A percentile compares a stretch with the other conserved stretches of the same genome.
phyloP scores from a whole-genome alignment of 2,888 invertebrate genomes.

The Aporophyla lueneburgensis region DNA sequence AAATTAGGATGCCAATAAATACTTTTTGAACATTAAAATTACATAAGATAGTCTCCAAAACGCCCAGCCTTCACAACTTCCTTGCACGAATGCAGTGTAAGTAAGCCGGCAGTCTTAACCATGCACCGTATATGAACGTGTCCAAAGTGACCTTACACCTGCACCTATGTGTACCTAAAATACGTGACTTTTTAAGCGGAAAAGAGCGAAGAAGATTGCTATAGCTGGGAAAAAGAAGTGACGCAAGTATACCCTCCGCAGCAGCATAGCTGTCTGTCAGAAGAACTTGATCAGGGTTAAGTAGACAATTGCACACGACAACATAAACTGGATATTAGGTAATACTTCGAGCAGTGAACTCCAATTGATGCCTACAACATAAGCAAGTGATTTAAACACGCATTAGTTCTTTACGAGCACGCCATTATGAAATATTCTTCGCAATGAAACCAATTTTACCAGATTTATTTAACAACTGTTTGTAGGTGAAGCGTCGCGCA shows the following conservation, averaged over 20 bases:
- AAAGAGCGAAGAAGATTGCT: too few relatives aligned
- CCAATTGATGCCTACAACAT: conserved; percentile 16
- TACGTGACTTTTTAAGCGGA: too few relatives aligned
- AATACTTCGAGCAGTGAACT: conserved; percentile 30
- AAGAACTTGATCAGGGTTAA: background rate
- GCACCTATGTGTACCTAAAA: too few relatives aligned
- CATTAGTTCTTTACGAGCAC: conserved; percentile 35
- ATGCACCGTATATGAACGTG: too few relatives aligned
- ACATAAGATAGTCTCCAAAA: background rate
- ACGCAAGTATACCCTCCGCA: too few relatives aligned
- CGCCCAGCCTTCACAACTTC: background rate
- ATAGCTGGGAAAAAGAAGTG: background rate
- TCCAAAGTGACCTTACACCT: too few relatives aligned
- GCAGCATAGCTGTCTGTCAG: background rate
- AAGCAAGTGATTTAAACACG: conserved; percentile 15
- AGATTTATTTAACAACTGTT: conserved; percentile 17
- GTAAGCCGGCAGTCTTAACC: too few relatives aligned
- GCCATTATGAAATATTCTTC: conserved; percentile 17
- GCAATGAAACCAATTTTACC: conserved; percentile 15
- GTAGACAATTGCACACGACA: background rate
- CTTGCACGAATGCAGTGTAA: too few relatives aligned
- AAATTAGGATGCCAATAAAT: background rate
- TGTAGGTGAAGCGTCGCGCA: background rate
- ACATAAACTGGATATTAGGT: conserved; percentile 7
- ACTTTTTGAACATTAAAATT: background rate